Percentiles rank a stretch among this genome's conserved stretches.
Conservation (phyloP, 2,888 invertebrate species). For the Eutolmus rufibarbis region DNA sequence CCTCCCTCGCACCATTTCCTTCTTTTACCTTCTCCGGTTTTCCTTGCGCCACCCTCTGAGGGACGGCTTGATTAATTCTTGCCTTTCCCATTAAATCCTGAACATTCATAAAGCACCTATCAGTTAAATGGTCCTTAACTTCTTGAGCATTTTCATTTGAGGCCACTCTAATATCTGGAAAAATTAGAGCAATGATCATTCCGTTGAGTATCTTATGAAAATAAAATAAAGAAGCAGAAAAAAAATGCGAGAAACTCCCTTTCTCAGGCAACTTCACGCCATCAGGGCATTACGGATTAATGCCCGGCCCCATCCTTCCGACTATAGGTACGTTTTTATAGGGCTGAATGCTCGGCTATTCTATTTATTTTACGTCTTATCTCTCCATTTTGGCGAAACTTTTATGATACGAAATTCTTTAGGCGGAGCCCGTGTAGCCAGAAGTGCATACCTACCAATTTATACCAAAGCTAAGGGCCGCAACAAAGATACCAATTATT, state of each 20-base stretch:
- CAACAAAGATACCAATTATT: neutral
- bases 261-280: neutral
- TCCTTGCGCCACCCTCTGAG: neutral
- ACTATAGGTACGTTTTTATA: neutral
- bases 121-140: slow-evolving; percentile 25
- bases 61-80: neutral
- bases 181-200: slow-evolving; percentile 31
- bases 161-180: slow-evolving; percentile 11
- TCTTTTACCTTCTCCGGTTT: neutral
- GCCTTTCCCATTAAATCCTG: neutral
- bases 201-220: slow-evolving; percentile 12
- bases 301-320: neutral
- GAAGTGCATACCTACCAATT: neutral
- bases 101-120: neutral
- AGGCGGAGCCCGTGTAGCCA: neutral
- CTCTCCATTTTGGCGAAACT: neutral
- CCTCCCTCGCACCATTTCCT: neutral
- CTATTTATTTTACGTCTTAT: slow-evolving; percentile 10
- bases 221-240: neutral
- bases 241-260: neutral
- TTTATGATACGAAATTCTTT: neutral
- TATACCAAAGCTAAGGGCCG: neutral
- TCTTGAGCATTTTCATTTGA: neutral
- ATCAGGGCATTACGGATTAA: slow-evolving; percentile 15
- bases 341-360: neutral